Evolutionary conservation across 1,140 invertebrate species (phyloP).

Genomic region (Zophobas morio): DNA sequence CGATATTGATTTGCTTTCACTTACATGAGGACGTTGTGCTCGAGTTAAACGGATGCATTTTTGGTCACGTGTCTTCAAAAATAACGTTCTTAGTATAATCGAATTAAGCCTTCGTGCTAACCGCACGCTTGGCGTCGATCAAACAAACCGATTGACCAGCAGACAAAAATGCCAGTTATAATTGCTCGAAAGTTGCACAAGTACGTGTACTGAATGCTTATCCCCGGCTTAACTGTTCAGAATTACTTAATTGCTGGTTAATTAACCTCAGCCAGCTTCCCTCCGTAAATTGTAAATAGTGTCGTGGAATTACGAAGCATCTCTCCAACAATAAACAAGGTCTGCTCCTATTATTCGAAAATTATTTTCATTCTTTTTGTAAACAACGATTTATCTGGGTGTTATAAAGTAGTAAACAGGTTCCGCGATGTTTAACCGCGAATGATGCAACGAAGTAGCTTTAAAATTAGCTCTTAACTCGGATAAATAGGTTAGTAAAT

Average conservation of each 20-base stretch:
- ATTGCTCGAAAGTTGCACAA: not conserved
- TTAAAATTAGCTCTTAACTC: slow-evolving; percentile 41
- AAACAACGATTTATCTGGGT: slow-evolving; percentile 2
- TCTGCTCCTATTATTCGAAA: not conserved
- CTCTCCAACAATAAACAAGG: no score
- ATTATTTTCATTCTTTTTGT: slow-evolving; percentile 28
- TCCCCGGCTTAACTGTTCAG: no score
- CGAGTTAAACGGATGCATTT: no score
- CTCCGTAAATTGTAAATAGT: no score
- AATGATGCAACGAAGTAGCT: slow-evolving; percentile 32
- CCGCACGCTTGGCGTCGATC: not conserved
- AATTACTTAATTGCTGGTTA: not conserved
- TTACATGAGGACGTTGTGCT: no score
- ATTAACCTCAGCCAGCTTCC: not conserved
- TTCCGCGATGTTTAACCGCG: slow-evolving; percentile 10
- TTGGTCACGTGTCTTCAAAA: no score
- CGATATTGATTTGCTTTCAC: no score
- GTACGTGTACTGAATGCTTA: not conserved
- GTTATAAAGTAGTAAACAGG: slow-evolving; percentile 13
- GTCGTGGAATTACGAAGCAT: no score
- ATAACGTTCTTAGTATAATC: no score
- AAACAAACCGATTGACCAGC: not conserved
- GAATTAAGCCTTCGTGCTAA: no score
- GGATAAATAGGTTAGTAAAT: slow-evolving; percentile 42
- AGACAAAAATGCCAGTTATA: not conserved